A percentile compares a stretch with the other conserved stretches of the same genome.
These are phyloP conservation scores for Drosophila miranda DNA, from an alignment of 1,140 invertebrate genomes.

Conservation along the genomic window DNA sequence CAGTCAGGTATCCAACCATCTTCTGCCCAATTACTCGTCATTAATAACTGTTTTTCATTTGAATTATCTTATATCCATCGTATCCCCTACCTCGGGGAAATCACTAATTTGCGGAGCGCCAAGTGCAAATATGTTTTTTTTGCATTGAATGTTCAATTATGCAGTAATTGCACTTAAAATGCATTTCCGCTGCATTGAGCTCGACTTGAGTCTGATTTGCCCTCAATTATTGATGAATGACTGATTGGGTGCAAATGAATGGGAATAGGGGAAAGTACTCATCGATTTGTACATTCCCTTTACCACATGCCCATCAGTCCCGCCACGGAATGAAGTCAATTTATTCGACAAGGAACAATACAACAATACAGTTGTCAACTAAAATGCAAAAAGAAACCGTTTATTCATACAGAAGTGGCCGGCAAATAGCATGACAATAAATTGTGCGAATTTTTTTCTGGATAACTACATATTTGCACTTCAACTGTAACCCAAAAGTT, in stretches of 20 bases:
- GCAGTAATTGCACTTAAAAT: constrained; percentile 76
- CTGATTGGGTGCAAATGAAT: background rate
- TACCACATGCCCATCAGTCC: too few species aligned
- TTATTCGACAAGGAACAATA: constrained; percentile 4
- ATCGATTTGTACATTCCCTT: background rate
- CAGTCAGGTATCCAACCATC: too few species aligned
- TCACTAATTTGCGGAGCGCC: too few species aligned
- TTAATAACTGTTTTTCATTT: background rate
- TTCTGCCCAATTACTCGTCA: too few species aligned
- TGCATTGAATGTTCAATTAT: constrained; percentile 66
- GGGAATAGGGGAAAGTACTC: background rate
- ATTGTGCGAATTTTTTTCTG: constrained; percentile 37
- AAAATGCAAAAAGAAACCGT: constrained; percentile 5
- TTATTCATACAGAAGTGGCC: constrained; percentile 13
- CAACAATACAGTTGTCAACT: constrained; percentile 24
- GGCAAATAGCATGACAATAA: constrained; percentile 25
- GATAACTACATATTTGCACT: constrained; percentile 27
- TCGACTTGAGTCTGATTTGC: constrained; percentile 45
- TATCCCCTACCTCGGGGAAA: too few species aligned
- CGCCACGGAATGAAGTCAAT: background rate
- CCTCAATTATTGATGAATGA: constrained; percentile 38
- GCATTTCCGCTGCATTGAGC: constrained; percentile 64
- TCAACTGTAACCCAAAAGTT: constrained; percentile 7
- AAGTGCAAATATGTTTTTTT: constrained; percentile 47
- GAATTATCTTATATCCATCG: background rate